Evolutionary conservation across 2,888 invertebrate species (phyloP).

Genomic region (Pristionchus mayeri): DNA sequence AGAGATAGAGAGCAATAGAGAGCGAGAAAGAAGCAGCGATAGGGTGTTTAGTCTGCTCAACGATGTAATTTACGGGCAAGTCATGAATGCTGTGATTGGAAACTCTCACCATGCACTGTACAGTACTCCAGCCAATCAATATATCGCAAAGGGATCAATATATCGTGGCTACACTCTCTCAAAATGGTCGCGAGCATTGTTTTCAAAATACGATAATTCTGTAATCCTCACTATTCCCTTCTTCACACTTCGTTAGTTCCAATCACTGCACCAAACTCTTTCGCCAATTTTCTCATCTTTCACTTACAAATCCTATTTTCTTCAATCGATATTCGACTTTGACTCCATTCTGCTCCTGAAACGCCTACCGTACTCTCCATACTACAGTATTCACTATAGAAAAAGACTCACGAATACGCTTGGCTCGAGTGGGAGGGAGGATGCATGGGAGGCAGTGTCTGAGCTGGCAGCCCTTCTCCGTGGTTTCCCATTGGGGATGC

Average conservation of each 20-base stretch:
- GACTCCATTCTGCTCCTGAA: conserved; percentile 33
- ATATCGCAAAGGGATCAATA: no score
- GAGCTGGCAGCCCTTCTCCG: conserved; percentile 18
- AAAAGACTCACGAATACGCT: conserved; percentile 56
- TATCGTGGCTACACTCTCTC: no score
- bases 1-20: no score
- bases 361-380: not conserved
- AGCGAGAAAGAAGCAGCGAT: not conserved
- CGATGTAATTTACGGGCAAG: not conserved
- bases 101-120: not conserved
- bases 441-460: conserved; percentile 25
- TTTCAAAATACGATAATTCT: not conserved
- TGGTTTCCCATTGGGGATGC: conserved; percentile 31
- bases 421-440: conserved; percentile 53
- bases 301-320: conserved; percentile 44
- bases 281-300: not conserved
- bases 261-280: conserved; percentile 29
- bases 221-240: not conserved
- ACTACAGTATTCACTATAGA: not conserved
- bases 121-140: not conserved
- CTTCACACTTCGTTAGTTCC: conserved; percentile 21
- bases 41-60: not conserved
- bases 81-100: not conserved
- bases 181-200: not conserved
- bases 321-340: conserved; percentile 45